Evolutionary conservation across 2,797 vertebrate genomes (phyloP), one percentile per base, ranked within the genome.

Genomic region (Petrocephalus schoutedeni): DNA sequence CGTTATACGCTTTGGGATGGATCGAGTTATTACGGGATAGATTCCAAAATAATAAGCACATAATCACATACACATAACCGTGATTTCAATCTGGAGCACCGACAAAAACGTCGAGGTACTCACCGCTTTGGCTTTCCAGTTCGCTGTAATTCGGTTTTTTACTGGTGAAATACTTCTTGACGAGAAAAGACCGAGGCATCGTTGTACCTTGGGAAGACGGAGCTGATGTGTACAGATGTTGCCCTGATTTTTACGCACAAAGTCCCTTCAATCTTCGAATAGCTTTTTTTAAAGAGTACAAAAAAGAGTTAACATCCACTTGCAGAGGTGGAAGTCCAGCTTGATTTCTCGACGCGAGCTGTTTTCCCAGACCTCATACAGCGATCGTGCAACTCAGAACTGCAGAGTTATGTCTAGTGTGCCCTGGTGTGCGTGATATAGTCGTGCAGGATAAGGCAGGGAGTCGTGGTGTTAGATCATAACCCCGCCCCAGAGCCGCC

Each of bases 141-240:
- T 98, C 96, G 89, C 96, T 97, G 94, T 98, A 97, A 93, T 97
- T 97, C 1, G 96, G 97, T 89, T 98, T 99, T 95, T 97, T 98
- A 93, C 91, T 97, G 88, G 96, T 95, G 89, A 97, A 97, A 89
- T 97, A 97, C 92, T 99, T 99, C 96, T 98, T 98, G 80, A 99
- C 97, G 8, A 99, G 95, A 91, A 99, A 99, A 2, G 98, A 99
- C 2, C 98, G 97, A 91, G 98, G 98, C 98, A 99, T 99, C 28
- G 77, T 36, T 61, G 61, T 88, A 32, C 56, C 57, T 59, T 58
- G 16, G 10, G 83, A 77, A 45, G 71, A 77, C 36, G 71, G 71
- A 54, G 86, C 64, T 87, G 61, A 80, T 51, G 64, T 74, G n/a
- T 85, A 87, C 84, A 82, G 83, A 56, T 89, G 87, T 71, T 86